Base-by-base conservation (phyloP, 2,797 vertebrate species). In the Eulemur rubriventer region DNA sequence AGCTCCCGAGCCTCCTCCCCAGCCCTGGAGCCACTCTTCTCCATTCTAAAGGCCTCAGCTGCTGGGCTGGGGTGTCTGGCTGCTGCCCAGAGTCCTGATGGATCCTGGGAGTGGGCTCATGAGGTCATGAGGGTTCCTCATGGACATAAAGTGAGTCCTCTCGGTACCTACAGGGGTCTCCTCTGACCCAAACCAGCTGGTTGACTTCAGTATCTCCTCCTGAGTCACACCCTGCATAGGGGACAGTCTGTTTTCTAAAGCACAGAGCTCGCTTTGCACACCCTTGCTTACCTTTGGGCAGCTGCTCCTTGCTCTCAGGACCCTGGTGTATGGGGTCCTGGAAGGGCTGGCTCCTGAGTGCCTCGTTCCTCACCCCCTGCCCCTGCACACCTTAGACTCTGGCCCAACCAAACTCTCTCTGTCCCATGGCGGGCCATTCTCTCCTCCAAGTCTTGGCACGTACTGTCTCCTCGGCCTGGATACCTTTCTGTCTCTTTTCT, bases 381-480 rank as follows among this genome's bases (percentile, higher is more conserved):
- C 1, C 10, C 76, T 26, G 43, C 24, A 52, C 9, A 38, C 18
- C 17, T 30, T 78, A 16, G 8, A 7, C 18, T 82, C 38, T 3
- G 7, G 9, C 30, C 24, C 22, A 12, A 57, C 20, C 59, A 38
- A 14, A 50, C 16, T 79, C 33, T 12, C 0, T 3, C 2, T 67
- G n/a, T 67, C 52, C 50, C 10, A 0, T 24, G 55, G 59, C 4
- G 12, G 5, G 48, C 38, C 30, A 20, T n/a, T 50, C 16, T 2
- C 17, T 81, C 38, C 80, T 84, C 35, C 20, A 26, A 55, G 10
- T 61, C n/a, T n/a, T 81, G 9, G 28, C 26, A 52, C 14, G 1
- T 16, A 9, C 55, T 48, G 20, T 61, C 30, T 81, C 46, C 59
- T 41, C 0, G 1, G 48, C 10, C 65, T 24, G 17, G 41, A 7